These are phyloP conservation scores for Galerucella nymphaeae DNA, from an alignment of 2,888 invertebrate genomes.

Conservation along the genomic window DNA sequence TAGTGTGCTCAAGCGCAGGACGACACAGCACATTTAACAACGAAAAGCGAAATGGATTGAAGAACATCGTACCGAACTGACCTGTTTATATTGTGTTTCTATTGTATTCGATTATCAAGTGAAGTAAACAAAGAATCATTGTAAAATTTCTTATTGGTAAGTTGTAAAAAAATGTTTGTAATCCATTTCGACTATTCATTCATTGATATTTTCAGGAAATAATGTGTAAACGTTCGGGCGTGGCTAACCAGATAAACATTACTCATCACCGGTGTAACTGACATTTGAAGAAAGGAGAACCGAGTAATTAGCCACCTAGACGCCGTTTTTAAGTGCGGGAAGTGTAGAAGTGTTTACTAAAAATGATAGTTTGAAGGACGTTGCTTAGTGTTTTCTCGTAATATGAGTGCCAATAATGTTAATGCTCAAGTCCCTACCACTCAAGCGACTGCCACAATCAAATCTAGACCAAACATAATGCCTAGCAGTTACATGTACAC, in stretches of 20 bases:
- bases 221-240: conserved; percentile 57
- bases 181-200: conserved; percentile 16
- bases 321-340: conserved; percentile 22
- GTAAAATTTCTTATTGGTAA: conserved; percentile 37
- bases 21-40: conserved; percentile 19
- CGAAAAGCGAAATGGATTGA: conserved; percentile 41
- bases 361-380: conserved; percentile 27
- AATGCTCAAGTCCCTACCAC: conserved; percentile 61
- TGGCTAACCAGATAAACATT: conserved; percentile 64
- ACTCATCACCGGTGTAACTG: conserved; percentile 58
- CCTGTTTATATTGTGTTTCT: conserved; percentile 48
- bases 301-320: conserved; percentile 27
- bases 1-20: conserved; percentile 23
- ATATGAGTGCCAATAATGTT: conserved; percentile 64
- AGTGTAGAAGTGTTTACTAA: conserved; percentile 19
- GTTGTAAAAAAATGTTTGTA: conserved; percentile 26
- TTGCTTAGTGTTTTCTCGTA: conserved; percentile 26
- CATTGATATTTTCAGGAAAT: conserved; percentile 31
- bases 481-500: conserved; percentile 75
- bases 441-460: conserved; percentile 64
- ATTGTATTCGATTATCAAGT: conserved; percentile 45
- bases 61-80: conserved; percentile 47
- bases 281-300: conserved; percentile 50
- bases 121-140: conserved; percentile 38
- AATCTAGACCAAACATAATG: conserved; percentile 65